Evolutionary conservation across 2,888 invertebrate genomes (phyloP).

Genomic region (Trachelus troglodyta): DNA sequence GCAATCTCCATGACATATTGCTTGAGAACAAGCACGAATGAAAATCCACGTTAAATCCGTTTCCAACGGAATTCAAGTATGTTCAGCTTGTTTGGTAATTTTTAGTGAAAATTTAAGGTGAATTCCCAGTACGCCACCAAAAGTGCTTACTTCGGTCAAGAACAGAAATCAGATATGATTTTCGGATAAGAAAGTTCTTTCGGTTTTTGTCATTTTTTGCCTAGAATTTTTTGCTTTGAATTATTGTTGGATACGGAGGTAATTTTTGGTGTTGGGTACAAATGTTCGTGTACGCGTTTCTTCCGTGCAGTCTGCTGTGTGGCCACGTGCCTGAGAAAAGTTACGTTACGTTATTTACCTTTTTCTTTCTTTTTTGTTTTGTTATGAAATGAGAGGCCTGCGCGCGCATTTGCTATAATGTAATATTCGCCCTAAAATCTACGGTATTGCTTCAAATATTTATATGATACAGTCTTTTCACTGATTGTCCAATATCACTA

Average conservation of each 20-base stretch:
- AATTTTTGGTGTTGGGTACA: neutral
- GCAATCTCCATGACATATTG: neutral
- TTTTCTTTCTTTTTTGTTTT: neutral
- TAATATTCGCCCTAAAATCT: conserved; percentile 48
- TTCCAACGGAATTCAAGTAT: neutral
- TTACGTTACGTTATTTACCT: neutral
- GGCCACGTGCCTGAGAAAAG: neutral
- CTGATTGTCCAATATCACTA: conserved; percentile 67
- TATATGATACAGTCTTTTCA: conserved; percentile 66
- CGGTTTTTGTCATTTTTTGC: neutral
- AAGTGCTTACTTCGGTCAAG: neutral
- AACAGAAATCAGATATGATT: neutral
- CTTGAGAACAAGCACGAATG: neutral
- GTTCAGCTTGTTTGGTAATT: neutral
- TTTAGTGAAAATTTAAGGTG: neutral
- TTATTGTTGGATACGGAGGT: neutral
- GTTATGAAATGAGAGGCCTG: neutral
- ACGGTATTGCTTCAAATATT: conserved; percentile 62
- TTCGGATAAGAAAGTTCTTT: neutral
- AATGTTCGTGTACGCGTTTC: neutral
- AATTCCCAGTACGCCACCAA: neutral
- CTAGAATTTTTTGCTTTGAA: conserved; percentile 18
- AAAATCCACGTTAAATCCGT: neutral
- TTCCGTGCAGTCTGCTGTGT: neutral
- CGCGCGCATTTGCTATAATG: conserved; percentile 10